Base-by-base conservation (phyloP, 2,113 vertebrate genomes). In the Trogon surrucura region DNA sequence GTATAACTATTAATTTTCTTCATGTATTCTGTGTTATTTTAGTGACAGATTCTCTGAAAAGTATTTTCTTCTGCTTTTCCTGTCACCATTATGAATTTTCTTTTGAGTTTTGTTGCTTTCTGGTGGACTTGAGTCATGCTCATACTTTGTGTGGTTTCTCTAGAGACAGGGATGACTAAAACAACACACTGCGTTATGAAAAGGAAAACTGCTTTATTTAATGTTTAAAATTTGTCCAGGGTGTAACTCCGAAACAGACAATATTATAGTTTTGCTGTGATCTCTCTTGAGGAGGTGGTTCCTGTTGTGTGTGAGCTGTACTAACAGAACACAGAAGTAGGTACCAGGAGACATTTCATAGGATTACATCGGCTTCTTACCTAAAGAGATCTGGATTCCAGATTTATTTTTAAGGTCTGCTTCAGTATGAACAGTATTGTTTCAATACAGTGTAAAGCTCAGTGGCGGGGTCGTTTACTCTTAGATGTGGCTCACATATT, bases 401-500 rank as follows among this genome's bases (percentile, higher is more conserved):
- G 72, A 30, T 67, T 80, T 58, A 34, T 8, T 80, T 91, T 66
- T 45, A 29, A 67, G 79, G 13, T 61, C 71, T 78, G 23, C 79
- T 75, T 91, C 50, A 75, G 61, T 92, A 47, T 60, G 69, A 79
- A 25, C 48, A 65, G 26, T 27, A 36, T 86, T 86, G 65, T 85
- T 91, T 80, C 62, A 36, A 5, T 38, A 41, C 2, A 1, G 25
- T 56, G 51, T n/a, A 23, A 32, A 70, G 69, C 78, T 80, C 11
- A 0, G 54, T 81, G 47, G 45, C 29, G 13, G 0, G 5, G 57
- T 73, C 87, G 25, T 92, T 96, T 92, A 44, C 85, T 70, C 93
- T 64, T 45, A 91, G 64, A 93, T 89, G 73, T 74, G 93, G 38
- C 95, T 96, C 70, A 89, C 75, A 57, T 88, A 90, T 91, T 93